Percentiles rank a stretch among this genome's conserved stretches.
phyloP scores from a whole-genome alignment of 2,797 vertebrate genomes.

The Phoxinus dragarum region DNA sequence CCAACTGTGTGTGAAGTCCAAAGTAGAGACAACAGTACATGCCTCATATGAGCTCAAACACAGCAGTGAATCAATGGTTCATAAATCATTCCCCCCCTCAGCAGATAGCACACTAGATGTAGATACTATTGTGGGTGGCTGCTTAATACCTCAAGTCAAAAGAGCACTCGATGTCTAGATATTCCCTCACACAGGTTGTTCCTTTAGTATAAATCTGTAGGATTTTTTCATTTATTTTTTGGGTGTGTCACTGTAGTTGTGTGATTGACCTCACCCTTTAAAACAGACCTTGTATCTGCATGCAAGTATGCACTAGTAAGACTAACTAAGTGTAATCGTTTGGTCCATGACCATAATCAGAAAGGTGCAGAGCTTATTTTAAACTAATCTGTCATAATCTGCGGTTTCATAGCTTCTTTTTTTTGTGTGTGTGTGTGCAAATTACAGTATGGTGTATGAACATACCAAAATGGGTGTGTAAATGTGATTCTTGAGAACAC shows the following conservation, averaged over 20 bases:
- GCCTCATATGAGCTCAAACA: not conserved
- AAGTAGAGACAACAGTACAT: constrained; percentile 34
- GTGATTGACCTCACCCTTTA: constrained; percentile 21
- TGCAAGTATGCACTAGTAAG: not conserved
- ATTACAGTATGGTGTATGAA: not conserved
- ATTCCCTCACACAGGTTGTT: not conserved
- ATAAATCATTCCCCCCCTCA: not conserved
- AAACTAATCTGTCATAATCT: not conserved
- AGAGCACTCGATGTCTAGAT: not conserved
- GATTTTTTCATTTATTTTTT: not conserved
- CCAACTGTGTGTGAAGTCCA: constrained; percentile 43
- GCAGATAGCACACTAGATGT: not conserved
- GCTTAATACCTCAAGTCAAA: not conserved
- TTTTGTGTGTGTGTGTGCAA: not conserved
- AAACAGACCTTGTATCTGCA: not conserved
- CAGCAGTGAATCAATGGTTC: not conserved
- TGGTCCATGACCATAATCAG: not conserved
- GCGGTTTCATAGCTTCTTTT: not conserved
- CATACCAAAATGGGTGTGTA: constrained; percentile 29
- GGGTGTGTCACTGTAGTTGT: constrained; percentile 21
- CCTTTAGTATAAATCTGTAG: not conserved
- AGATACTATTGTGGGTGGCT: not conserved
- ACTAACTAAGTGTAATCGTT: not conserved
- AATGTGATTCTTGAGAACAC: constrained; percentile 35
- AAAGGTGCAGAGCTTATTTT: not conserved